Evolutionary conservation across 2,888 invertebrate genomes (phyloP).

Genomic region (Ormyrus labotus): DNA sequence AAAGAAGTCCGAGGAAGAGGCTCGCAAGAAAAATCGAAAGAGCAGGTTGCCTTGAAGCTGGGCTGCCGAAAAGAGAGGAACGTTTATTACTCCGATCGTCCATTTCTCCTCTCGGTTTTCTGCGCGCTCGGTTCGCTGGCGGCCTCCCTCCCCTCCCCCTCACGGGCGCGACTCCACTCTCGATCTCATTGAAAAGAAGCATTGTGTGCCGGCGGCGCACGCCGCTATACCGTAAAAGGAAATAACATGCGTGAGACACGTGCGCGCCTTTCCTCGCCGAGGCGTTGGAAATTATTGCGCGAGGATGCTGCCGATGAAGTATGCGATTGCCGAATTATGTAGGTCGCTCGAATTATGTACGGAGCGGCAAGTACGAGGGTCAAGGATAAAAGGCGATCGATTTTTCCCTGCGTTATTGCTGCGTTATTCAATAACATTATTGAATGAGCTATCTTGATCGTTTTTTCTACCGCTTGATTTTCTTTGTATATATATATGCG

Average conservation of each 20-base stretch:
- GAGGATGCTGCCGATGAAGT: neutral
- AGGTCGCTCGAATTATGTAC: neutral
- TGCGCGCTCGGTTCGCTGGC: constrained; percentile 19
- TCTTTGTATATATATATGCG: too few species aligned
- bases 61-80: too few species aligned
- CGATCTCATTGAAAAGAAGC: constrained; percentile 59
- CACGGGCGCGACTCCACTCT: constrained; percentile 24
- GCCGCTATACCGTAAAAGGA: constrained; percentile 63
- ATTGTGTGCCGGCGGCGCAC: constrained; percentile 56
- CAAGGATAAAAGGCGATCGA: neutral
- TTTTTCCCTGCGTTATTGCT: neutral
- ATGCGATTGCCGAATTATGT: neutral
- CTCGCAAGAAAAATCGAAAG: neutral
- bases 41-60: constrained; percentile 1
- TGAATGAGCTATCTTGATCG: neutral
- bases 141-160: neutral
- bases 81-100: constrained; percentile 45
- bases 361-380: neutral
- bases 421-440: neutral
- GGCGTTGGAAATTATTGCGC: constrained; percentile 23
- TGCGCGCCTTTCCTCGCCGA: neutral
- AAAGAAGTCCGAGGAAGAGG: neutral
- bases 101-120: constrained; percentile 58
- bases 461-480: neutral
- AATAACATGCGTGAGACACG: constrained; percentile 61